phyloP scores from a whole-genome alignment of 2,888 invertebrate species.

The Hirtodrosophila trivittata region DNA sequence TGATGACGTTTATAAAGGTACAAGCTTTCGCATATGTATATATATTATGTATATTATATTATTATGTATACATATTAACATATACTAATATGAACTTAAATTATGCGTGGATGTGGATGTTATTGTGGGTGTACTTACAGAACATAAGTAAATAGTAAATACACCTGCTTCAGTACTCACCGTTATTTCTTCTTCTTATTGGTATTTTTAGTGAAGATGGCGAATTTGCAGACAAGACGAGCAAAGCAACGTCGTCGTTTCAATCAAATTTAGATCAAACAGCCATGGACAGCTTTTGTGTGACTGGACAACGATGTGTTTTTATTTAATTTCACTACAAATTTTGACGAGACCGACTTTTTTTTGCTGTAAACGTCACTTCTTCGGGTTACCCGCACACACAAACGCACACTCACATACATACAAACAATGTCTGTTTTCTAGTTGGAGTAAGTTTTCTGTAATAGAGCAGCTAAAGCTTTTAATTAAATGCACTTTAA shows the following conservation, averaged over 20 bases:
- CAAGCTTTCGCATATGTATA: not conserved
- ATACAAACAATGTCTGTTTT: constrained; percentile 34
- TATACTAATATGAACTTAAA: not conserved
- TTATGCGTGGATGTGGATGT: constrained; percentile 1
- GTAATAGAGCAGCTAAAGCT: constrained; percentile 26
- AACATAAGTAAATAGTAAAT: constrained; percentile 40
- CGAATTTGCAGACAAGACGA: constrained; percentile 37
- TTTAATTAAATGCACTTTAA: constrained; percentile 26
- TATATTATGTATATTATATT: constrained; percentile 4
- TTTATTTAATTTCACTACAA: constrained; percentile 53
- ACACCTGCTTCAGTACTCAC: constrained; percentile 50
- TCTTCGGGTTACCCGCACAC: constrained; percentile 50
- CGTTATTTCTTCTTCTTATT: constrained; percentile 47
- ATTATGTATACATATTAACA: not conserved
- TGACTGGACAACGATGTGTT: constrained; percentile 23
- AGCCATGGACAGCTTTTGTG: constrained; percentile 33
- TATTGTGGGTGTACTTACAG: constrained; percentile 1
- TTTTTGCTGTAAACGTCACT: constrained; percentile 69
- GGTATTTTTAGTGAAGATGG: constrained; percentile 52
- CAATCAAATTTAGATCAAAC: constrained; percentile 35
- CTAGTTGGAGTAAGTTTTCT: constrained; percentile 33
- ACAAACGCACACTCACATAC: constrained; percentile 27
- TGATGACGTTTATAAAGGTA: constrained; percentile 39
- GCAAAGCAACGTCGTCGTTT: constrained; percentile 45
- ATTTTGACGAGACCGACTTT: constrained; percentile 62